Evolutionary conservation across 2,113 vertebrate genomes (phyloP), one percentile per base, ranked within the genome.

Genomic region (Ibidorhyncha struthersii): DNA sequence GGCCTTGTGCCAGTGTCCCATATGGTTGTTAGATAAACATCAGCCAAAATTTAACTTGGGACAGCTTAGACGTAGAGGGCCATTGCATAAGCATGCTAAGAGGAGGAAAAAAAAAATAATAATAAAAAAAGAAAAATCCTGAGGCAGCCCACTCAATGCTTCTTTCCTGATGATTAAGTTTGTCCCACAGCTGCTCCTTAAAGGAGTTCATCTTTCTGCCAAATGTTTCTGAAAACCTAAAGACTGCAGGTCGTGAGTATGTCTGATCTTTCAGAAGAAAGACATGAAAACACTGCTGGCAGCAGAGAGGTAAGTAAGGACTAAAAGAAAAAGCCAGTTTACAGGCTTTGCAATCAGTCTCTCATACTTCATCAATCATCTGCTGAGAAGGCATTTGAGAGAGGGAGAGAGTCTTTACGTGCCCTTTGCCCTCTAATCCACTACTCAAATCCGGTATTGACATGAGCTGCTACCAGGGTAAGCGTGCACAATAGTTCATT

Each of bases 331-430:
- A 84, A 93, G 25, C 3, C 52, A 74, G 69, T 83, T 87, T 85
- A 80, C 45, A 76, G 41, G 29, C 56, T 95, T 97, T 90, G 34
- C 82, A 82, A 71, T 86, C 85, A 74, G 16, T 79, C 52, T 86
- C 18, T 90, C 47, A 22, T 62, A 89, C 43, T 93, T 82, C 77
- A 95, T 93, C 89, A 90, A 74, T 95, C 90, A 94, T 84, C 80
- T 78, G 34, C 73, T 78, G 71, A 76, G 38, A 73, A 80, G 47
- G 20, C 55, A 63, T 58, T 58, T 90, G 82, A 81, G 67, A 92
- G 53, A 67, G 29, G 41, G n/a, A 70, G 41, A 30, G 38, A 81
- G 47, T 11, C 27, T 89, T 93, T 79, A 32, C 7, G 5, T 76
- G 77, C 52, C 65, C 59, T 88, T 78, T 66, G 32, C 59, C 77